Percentiles rank a stretch among this genome's conserved stretches.
Conservation (phyloP, 2,113 vertebrate species). For the Lepidothrix coronata region DNA sequence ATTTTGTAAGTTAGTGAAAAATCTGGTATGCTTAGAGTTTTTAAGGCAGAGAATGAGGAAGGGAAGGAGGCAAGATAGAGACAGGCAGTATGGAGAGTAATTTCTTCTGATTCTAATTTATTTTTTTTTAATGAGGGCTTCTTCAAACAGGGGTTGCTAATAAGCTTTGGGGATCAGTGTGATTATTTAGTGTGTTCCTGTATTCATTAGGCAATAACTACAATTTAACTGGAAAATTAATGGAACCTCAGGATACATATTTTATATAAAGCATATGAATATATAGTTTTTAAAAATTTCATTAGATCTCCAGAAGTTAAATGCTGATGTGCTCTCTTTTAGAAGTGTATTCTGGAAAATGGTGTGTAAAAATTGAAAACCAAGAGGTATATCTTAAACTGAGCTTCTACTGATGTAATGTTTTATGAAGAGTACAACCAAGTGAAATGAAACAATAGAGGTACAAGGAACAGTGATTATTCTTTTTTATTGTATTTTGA, state of each 20-base stretch:
- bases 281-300: neutral
- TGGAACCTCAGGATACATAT: neutral
- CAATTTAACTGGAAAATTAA: neutral
- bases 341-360: neutral
- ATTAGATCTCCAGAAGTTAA: neutral
- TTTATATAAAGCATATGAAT: neutral
- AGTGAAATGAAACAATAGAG: neutral
- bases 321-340: neutral
- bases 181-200: neutral
- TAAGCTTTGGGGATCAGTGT: neutral
- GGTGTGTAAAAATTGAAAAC: neutral
- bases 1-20: neutral
- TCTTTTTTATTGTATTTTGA: neutral
- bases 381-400: neutral
- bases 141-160: neutral
- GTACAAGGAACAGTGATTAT: neutral
- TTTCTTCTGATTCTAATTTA: neutral
- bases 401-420: neutral
- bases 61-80: neutral
- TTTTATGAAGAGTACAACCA: neutral
- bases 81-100: neutral
- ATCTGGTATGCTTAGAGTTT: neutral
- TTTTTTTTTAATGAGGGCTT: neutral
- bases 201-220: neutral
- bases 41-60: neutral